These are phyloP conservation scores for Halisarca cf. caerulea DNA, from an alignment of 37 sponge, comb jelly and placozoan species.

Conservation along the genomic window DNA sequence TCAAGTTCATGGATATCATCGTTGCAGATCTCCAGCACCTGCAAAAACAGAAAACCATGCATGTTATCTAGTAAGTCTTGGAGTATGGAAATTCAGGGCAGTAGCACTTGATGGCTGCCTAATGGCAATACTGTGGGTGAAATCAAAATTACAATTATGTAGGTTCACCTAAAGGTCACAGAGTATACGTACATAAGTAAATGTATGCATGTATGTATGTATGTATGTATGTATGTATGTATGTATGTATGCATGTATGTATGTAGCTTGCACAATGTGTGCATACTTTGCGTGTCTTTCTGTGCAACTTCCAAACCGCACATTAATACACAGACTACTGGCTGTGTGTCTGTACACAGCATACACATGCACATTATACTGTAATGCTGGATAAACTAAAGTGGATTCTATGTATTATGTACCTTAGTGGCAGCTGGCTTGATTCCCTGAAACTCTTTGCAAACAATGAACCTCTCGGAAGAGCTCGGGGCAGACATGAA, in stretches of 20 bases:
- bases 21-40: constrained; percentile 59
- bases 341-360: no score
- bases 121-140: no score
- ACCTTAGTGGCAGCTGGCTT: constrained; percentile 60
- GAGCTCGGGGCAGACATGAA: constrained; percentile 70
- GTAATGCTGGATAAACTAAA: neutral
- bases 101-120: no score
- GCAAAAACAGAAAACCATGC: neutral
- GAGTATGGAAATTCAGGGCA: no score
- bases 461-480: constrained; percentile 63
- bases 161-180: no score
- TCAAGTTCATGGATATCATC: constrained; percentile 49
- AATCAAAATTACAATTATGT: no score
- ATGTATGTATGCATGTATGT: no score
- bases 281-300: neutral
- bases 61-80: no score
- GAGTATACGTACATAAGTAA: no score
- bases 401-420: neutral
- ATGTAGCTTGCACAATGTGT: no score
- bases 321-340: neutral
- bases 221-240: no score
- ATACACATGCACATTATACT: neutral
- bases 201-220: neutral
- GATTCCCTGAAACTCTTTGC: constrained; percentile 62
- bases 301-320: no score